These are phyloP conservation scores for Neopelma chrysocephalum DNA, from an alignment of 2,797 vertebrate genomes.

Conservation along the genomic window DNA sequence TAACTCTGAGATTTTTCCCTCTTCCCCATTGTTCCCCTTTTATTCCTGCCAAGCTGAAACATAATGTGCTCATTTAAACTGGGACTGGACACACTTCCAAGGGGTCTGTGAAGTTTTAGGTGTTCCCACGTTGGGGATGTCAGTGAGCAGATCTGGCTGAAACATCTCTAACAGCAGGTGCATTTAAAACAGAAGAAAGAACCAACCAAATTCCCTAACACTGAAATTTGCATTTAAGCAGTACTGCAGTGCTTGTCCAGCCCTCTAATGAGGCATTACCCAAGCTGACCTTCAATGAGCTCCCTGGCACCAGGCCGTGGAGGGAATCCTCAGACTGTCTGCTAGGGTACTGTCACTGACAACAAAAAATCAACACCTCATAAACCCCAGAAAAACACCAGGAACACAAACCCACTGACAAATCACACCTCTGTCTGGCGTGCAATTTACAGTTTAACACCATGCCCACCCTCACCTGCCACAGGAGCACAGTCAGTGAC, in stretches of 20 bases:
- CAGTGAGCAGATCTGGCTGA: neutral
- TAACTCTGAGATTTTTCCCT: neutral
- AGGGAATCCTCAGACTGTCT: neutral
- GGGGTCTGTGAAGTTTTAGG: neutral
- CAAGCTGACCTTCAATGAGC: neutral
- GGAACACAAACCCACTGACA: neutral
- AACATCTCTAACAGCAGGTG: neutral
- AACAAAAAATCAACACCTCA: neutral
- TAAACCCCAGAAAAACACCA: neutral
- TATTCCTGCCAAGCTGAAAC: constrained; percentile 5
- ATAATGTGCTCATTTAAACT: constrained; percentile 3
- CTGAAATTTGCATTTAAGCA: neutral
- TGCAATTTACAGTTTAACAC: neutral
- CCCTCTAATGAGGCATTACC: neutral
- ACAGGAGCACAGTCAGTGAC: fast-evolving
- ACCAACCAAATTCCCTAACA: neutral
- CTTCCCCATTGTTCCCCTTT: neutral
- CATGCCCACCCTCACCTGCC: neutral
- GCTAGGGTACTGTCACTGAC: neutral
- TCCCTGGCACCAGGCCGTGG: neutral
- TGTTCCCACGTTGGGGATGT: neutral
- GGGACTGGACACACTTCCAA: neutral
- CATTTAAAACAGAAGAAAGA: neutral
- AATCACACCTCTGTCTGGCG: neutral
- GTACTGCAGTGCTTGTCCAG: neutral